Evolutionary conservation across 2,797 vertebrate genomes (phyloP), one percentile per base, ranked within the genome.

Genomic region (Scarus forsteni): DNA sequence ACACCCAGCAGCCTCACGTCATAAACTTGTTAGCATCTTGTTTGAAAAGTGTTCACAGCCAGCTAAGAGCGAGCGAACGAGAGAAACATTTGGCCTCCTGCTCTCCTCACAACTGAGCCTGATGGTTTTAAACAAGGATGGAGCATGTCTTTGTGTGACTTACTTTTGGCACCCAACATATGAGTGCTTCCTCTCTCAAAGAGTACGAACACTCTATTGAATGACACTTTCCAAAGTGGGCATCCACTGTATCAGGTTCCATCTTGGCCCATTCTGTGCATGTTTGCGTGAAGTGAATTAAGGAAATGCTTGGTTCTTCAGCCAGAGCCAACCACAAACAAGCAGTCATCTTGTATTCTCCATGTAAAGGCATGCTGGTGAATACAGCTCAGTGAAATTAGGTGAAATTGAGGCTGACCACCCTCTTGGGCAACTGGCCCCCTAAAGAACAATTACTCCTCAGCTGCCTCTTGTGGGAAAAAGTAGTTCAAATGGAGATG

Each of bases 1-100:
- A 75, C 69, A 40, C 45, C 7, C 49, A 61, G 56, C 57, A 10
- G 49, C 51, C 69, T 73, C 75, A 56, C 14, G 1, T 80, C 75
- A 74, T 75, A 35, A 80, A 83, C 69, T 69, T 87, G 75, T 90
- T 90, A 86, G 80, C 69, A 77, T 85, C 82, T 86, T 82, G 84
- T 85, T 88, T 80, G 66, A 73, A 75, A 75, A 79, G 70, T 66
- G 44, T 77, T 81, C 74, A 60, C 78, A 79, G 81, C 70, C 76
- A 85, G 57, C 60, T 68, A 40, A 16, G 52, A 60, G 52, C 59
- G 57, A 79, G 39, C 42, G 12, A 35, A 15, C 54, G 57, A 79
- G 39, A 38, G 12, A 35, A 15, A 38, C 55, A 12, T 64, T 75
- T 71, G 60, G 49, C 69, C 40, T 38, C 18, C 40, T 53, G 16